These are phyloP conservation scores for Lasioglossum morio DNA, from an alignment of 2,888 invertebrate species.

Conservation along the genomic window DNA sequence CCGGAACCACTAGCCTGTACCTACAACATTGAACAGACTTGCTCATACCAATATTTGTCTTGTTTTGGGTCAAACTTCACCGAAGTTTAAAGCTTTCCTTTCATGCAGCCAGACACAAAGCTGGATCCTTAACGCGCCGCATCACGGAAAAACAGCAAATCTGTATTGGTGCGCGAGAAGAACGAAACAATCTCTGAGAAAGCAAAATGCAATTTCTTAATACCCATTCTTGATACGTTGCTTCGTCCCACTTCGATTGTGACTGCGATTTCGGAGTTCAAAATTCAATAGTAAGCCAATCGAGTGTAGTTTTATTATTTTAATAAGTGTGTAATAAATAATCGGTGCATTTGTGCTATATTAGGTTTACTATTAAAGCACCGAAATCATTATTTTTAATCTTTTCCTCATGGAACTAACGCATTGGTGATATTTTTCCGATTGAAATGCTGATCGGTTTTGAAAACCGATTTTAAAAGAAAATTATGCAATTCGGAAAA, in stretches of 20 bases:
- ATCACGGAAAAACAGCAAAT: background rate
- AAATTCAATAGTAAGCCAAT: background rate
- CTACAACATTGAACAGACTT: background rate
- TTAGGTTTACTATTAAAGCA: too few species aligned
- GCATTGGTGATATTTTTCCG: background rate
- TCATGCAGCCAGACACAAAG: background rate
- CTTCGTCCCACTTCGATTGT: background rate
- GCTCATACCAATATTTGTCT: background rate
- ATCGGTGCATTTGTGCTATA: too few species aligned
- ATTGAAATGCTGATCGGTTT: too few species aligned
- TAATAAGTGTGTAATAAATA: background rate
- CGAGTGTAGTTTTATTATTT: background rate
- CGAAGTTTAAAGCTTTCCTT: background rate
- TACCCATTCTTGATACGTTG: background rate
- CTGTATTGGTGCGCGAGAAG: background rate
- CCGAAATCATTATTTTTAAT: background rate
- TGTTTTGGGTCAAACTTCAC: background rate
- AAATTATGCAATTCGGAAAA: too few species aligned
- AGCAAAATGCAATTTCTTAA: background rate
- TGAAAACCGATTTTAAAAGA: too few species aligned
- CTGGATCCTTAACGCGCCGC: background rate
- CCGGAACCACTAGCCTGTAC: background rate
- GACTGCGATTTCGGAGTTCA: background rate
- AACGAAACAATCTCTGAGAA: background rate
- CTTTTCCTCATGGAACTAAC: background rate